Conservation (phyloP, 2,888 invertebrate species). For the Drosophila setosimentum region DNA sequence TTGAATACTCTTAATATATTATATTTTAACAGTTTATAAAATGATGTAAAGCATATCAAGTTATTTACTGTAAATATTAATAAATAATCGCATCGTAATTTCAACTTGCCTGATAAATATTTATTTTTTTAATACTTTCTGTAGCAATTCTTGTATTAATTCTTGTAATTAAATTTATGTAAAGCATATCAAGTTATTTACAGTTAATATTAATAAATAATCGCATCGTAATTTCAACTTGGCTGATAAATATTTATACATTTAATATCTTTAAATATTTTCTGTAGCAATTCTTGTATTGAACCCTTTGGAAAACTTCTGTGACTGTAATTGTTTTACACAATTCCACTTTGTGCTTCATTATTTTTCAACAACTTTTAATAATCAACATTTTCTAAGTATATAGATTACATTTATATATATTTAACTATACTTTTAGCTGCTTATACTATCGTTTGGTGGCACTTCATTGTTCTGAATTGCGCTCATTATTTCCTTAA, state of each 20-base stretch:
- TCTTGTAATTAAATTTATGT: not conserved
- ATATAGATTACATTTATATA: not conserved
- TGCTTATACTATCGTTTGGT: conserved; percentile 31
- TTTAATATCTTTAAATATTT: not conserved
- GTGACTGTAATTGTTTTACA: not conserved
- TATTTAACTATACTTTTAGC: not conserved
- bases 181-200: not conserved
- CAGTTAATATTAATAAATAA: not conserved
- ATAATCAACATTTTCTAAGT: not conserved
- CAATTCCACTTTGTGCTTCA: not conserved
- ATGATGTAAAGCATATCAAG: not conserved
- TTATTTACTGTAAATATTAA: not conserved
- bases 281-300: not conserved
- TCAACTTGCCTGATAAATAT: no score
- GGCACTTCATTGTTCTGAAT: conserved; percentile 41
- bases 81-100: no score
- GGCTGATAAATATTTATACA: not conserved
- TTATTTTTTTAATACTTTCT: no score
- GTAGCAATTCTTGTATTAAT: no score
- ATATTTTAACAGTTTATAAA: not conserved
- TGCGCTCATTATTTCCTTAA: conserved; percentile 58
- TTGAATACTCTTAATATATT: not conserved
- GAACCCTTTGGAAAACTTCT: not conserved
- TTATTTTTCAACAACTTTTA: not conserved
- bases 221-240: not conserved